Evolutionary conservation across 2,888 invertebrate species (phyloP), one percentile per base, ranked within the genome.

Genomic region (Aphodius granarius): DNA sequence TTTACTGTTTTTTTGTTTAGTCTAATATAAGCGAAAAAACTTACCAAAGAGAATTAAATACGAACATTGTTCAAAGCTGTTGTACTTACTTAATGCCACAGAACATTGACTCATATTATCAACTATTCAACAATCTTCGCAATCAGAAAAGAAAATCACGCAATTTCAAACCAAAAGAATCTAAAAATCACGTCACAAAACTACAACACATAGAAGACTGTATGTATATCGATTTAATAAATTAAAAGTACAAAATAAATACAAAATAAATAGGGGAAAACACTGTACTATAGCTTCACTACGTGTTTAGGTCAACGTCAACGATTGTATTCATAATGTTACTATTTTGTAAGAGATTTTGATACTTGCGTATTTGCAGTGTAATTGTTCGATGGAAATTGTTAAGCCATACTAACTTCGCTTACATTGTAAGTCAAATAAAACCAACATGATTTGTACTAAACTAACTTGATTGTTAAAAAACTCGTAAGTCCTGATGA

Each of bases 171-270:
- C 4, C 21, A 20, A 68, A n/a, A 68, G 43, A 9, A 43, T 43
- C 43, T 43, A 43, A 43, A 43, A 43, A 43, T 21, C 68, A 68
- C 68, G 68, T 22, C 68, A 68, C 68, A 68, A 68, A 20, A 68
- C 68, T 68, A 68, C 68, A 68, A 68, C 68, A 68, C 68, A 19
- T 22, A 68, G 68, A 68, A 68, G n/a, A 20, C 21, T 19, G 20
- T 21, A 19, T 68, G 68, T 43, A 43, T 3, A 9, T 6, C 9
- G 1, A 43, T 9, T 43, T 6, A 9, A 9, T 13, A 6, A 43
- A 43, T 43, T 43, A 9, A n/a, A 13, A 9, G 43, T 43, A 43
- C 2, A 13, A 13, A 43, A 43, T 43, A 6, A 43, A 43, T 13
- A 43, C 13, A 43, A 43, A 43, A 43, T 43, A 43, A 43, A 43